Evolutionary conservation across 37 sponge, comb jelly and placozoan species (phyloP).

Genomic region (Chondrosia reniformis): DNA sequence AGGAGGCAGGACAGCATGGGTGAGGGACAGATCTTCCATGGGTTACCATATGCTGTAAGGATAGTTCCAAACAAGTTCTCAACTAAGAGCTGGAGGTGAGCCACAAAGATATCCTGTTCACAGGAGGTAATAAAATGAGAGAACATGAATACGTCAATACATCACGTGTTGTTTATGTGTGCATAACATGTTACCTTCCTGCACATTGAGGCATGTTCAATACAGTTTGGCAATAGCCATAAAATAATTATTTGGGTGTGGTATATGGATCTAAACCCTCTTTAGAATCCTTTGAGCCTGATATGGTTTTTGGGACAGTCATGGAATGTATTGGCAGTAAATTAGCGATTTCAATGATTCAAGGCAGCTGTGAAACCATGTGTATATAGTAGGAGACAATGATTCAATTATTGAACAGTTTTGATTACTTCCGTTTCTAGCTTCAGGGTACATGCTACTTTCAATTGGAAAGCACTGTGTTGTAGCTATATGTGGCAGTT

Average conservation of each 20-base stretch:
- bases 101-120: conserved; percentile 26
- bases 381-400: neutral
- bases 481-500: no score
- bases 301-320: neutral
- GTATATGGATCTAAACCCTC: neutral
- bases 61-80: conserved; percentile 17
- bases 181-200: neutral
- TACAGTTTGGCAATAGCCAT: no score
- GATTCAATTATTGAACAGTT: no score
- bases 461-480: neutral
- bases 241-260: neutral
- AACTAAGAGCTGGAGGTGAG: conserved; percentile 20
- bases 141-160: neutral
- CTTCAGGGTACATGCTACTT: neutral
- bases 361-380: no score
- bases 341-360: neutral
- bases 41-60: conserved; percentile 29
- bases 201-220: no score
- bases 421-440: neutral
- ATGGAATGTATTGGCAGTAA: neutral
- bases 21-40: conserved; percentile 48
- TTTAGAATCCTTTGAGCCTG: neutral
- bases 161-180: neutral
- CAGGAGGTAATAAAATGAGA: neutral
- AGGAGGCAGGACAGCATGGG: conserved; percentile 44